A percentile compares a stretch with the other conserved stretches of the same genome.
Conservation (phyloP, 2,888 invertebrate species). For the Teinopalpus imperialis region DNA sequence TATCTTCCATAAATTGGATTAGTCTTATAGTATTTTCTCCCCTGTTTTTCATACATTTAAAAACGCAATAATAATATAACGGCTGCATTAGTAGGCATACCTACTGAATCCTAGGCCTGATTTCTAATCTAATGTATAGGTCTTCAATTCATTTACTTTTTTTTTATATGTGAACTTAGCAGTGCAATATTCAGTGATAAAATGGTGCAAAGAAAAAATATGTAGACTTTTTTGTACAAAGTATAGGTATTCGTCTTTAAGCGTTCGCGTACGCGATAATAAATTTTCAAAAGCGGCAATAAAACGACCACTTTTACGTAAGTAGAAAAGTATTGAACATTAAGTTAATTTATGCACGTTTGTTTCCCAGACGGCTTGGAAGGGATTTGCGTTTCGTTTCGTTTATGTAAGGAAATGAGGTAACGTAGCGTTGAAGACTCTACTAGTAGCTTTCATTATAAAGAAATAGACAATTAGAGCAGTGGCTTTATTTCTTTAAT, state of each 20-base stretch:
- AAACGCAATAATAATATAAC: too few relatives aligned
- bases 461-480: not conserved
- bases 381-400: slow-evolving; percentile 61
- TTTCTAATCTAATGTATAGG: too few relatives aligned
- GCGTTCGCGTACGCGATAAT: slow-evolving; percentile 56
- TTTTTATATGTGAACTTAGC: not conserved
- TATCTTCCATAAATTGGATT: too few relatives aligned
- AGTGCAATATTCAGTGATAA: slow-evolving; percentile 13
- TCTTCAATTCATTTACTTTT: too few relatives aligned
- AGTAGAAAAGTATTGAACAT: slow-evolving; percentile 78
- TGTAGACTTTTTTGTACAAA: slow-evolving; percentile 31
- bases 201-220: slow-evolving; percentile 31
- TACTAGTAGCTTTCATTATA: slow-evolving; percentile 5
- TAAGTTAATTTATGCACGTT: slow-evolving; percentile 78
- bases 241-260: slow-evolving; percentile 11
- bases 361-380: slow-evolving; percentile 62
- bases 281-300: slow-evolving; percentile 71
- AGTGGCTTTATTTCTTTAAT: slow-evolving; percentile 13
- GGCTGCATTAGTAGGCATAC: too few relatives aligned
- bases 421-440: slow-evolving; percentile 35
- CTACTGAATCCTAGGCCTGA: too few relatives aligned
- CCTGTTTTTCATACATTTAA: too few relatives aligned
- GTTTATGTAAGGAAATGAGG: slow-evolving; percentile 51
- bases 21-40: too few relatives aligned
- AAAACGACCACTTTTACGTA: slow-evolving; percentile 74